phyloP scores from a whole-genome alignment of 1,140 invertebrate genomes.

The Harpegnathos saltator region DNA sequence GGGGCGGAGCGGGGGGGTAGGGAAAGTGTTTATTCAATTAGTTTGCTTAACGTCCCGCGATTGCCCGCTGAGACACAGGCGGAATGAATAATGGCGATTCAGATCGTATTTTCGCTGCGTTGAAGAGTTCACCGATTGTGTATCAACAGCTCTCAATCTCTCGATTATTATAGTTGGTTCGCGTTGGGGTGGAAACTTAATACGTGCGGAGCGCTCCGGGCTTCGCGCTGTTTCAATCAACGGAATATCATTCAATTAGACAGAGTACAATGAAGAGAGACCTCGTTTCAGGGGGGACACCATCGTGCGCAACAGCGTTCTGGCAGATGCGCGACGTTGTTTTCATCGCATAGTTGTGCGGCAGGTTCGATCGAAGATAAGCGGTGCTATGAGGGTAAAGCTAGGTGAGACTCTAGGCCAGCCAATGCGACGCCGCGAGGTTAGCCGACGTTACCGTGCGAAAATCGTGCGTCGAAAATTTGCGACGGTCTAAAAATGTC shows the following conservation, averaged over 20 bases:
- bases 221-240: no score
- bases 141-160: no score
- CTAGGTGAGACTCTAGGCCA: constrained; percentile 39
- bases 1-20: neutral
- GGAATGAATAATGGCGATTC: neutral
- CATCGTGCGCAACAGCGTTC: neutral
- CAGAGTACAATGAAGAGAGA: neutral
- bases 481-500: neutral
- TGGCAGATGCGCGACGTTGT: neutral
- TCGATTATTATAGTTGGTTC: no score
- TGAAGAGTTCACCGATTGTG: no score
- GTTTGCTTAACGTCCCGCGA: constrained; percentile 12
- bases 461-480: constrained; percentile 17
- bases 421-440: constrained; percentile 5
- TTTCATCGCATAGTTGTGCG: constrained; percentile 38
- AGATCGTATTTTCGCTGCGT: neutral
- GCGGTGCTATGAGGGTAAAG: constrained; percentile 18
- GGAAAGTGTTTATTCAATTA: constrained; percentile 6
- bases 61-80: neutral
- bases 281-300: neutral
- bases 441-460: constrained; percentile 23
- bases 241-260: neutral
- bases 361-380: constrained; percentile 46
- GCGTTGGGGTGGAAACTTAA: no score
- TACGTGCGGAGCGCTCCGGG: no score